Evolutionary conservation across 2,113 vertebrate genomes (phyloP).

Genomic region (Sapajus apella): DNA sequence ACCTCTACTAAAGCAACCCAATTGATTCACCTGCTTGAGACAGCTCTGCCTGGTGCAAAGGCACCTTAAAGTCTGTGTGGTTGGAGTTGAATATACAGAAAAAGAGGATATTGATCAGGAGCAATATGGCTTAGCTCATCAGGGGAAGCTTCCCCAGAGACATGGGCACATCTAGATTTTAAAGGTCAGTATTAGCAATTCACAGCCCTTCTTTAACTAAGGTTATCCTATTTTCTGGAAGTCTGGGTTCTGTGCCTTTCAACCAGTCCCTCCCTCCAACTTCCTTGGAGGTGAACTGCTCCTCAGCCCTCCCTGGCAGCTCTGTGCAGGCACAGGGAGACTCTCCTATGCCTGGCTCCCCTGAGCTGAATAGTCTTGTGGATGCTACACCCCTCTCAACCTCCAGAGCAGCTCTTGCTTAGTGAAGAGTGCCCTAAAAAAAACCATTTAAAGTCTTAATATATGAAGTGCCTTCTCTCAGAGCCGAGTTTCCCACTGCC

Average conservation of each 20-base stretch:
- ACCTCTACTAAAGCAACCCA: not conserved
- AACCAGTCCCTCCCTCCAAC: not conserved
- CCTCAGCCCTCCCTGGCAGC: not conserved
- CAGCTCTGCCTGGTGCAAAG: not conserved
- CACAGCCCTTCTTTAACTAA: constrained; percentile 9
- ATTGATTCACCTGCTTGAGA: not conserved
- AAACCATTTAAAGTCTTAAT: constrained; percentile 74
- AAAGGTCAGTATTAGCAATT: constrained; percentile 65
- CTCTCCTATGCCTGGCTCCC: not conserved
- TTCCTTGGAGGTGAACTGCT: not conserved
- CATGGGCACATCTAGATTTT: not conserved
- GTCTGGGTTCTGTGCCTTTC: not conserved
- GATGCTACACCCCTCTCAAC: not conserved
- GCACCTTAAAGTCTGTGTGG: not conserved
- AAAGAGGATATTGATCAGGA: constrained; percentile 24
- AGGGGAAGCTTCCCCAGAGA: not conserved
- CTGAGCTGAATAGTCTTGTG: not conserved
- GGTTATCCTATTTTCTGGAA: constrained; percentile 59
- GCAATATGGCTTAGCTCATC: not conserved
- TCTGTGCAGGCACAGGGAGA: not conserved
- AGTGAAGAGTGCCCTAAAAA: constrained; percentile 70
- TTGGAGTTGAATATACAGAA: constrained; percentile 25
- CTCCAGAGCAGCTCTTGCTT: constrained; percentile 59
- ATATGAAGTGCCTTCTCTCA: constrained; percentile 72
- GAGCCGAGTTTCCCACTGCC: constrained; percentile 69